Evolutionary conservation across 2,888 invertebrate species (phyloP).

Genomic region (Trisateles emortualis): DNA sequence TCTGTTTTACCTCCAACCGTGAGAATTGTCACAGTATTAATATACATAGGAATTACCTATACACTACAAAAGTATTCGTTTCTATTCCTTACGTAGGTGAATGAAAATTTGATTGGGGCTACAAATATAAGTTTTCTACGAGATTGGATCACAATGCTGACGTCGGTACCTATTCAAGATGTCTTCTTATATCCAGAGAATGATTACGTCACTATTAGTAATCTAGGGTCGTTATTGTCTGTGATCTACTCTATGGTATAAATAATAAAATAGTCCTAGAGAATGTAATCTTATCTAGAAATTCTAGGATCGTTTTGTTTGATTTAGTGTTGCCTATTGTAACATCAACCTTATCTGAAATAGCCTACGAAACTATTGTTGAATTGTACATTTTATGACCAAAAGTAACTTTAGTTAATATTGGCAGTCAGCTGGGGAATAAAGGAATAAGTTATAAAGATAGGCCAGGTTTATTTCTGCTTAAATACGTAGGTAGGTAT

Average conservation of each 20-base stretch:
- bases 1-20: neutral
- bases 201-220: neutral
- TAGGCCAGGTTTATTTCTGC: neutral
- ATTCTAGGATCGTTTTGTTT: neutral
- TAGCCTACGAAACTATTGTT: neutral
- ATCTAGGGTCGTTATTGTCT: neutral
- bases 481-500: too few relatives aligned
- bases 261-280: neutral
- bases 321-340: neutral
- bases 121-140: conserved; percentile 19
- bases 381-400: neutral
- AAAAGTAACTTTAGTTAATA: neutral
- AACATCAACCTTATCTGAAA: neutral
- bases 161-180: too few relatives aligned
- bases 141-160: conserved; percentile 15
- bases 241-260: neutral
- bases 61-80: conserved; percentile 19
- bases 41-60: neutral
- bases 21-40: neutral
- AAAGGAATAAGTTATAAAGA: conserved; percentile 3
- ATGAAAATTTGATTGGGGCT: conserved; percentile 27
- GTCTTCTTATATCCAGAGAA: neutral
- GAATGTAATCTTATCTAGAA: neutral
- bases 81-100: conserved; percentile 23
- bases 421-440: neutral